phyloP scores from a whole-genome alignment of 2,888 invertebrate species.

The Thera britannica region DNA sequence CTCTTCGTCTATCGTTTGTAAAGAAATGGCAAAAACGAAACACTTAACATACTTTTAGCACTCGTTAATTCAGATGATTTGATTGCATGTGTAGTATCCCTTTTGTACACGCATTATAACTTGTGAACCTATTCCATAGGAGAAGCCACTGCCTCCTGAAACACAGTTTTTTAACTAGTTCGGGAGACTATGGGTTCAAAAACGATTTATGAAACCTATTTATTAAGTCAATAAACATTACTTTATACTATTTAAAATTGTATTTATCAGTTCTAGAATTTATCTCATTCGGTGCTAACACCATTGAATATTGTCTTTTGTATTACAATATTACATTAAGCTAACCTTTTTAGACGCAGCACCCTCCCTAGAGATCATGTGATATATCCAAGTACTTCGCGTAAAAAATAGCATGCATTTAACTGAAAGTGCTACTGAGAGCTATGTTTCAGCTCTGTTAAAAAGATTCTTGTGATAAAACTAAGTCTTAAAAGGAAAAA shows the following conservation, averaged over 20 bases:
- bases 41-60: too few relatives aligned
- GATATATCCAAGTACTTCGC: conserved; percentile 52
- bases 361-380: conserved; percentile 42
- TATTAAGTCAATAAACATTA: too few relatives aligned
- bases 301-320: background rate
- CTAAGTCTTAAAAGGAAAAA: conserved; percentile 11
- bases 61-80: too few relatives aligned
- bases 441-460: background rate
- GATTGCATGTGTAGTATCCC: too few relatives aligned
- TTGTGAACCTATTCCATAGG: too few relatives aligned
- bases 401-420: conserved; percentile 59
- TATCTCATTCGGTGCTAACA: background rate
- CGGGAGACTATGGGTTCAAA: too few relatives aligned
- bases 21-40: too few relatives aligned
- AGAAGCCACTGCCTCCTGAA: too few relatives aligned
- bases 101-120: too few relatives aligned
- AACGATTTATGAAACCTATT: too few relatives aligned
- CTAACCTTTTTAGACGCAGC: conserved; percentile 28
- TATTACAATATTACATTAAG: conserved; percentile 19
- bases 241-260: background rate
- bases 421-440: conserved; percentile 40
- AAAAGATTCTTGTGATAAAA: background rate
- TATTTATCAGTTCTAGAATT: background rate
- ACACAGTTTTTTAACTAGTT: too few relatives aligned
- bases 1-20: too few relatives aligned